Evolutionary conservation across 2,797 vertebrate genomes (phyloP), one percentile per base, ranked within the genome.

Genomic region (Vireo griseus): DNA sequence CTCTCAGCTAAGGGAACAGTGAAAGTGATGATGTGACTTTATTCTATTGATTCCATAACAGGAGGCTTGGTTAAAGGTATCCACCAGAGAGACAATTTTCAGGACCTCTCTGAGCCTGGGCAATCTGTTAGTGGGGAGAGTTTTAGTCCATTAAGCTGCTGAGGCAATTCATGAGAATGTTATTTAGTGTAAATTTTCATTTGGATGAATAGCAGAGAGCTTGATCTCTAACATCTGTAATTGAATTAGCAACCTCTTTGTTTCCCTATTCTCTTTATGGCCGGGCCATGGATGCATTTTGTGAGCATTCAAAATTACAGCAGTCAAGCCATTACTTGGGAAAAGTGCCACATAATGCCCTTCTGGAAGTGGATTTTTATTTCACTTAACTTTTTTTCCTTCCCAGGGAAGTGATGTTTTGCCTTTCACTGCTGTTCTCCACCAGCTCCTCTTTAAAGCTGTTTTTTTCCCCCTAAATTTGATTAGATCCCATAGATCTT

Each of bases 101-200:
- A 82, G 39, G 67, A 77, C 59, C 81, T 84, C 40, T 31, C 8
- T 3, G 20, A 81, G 51, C 66, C 51, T 20, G 52, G 62, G 59
- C 92, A 95, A 73, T 78, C 86, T 93, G 90, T 50, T 79, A 45
- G 74, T 37, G 67, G 20, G 5, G 76, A 88, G 83, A 93, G 83
- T 22, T 71, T 73, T 16, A 82, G 74, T 67, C 84, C 93, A 93
- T 93, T 87, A 94, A 89, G 66, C 25, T 42, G 59, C 95, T 61
- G 86, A 94, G 90, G n/a, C 94, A 87, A 77, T 79, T 95, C 83
- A 33, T 3, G 79, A 44, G 66, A 51, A 95, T 22, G 88, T 95
- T 94, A 88, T 94, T 95, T 91, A 74, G 92, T 71, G 84, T 87
- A 83, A 93, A 95, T 93, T 93, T 91, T 91, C 92, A 83, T 93